Base-by-base conservation (phyloP, 92 coral and sea anemone genomes). In the Phenganax marumi region DNA sequence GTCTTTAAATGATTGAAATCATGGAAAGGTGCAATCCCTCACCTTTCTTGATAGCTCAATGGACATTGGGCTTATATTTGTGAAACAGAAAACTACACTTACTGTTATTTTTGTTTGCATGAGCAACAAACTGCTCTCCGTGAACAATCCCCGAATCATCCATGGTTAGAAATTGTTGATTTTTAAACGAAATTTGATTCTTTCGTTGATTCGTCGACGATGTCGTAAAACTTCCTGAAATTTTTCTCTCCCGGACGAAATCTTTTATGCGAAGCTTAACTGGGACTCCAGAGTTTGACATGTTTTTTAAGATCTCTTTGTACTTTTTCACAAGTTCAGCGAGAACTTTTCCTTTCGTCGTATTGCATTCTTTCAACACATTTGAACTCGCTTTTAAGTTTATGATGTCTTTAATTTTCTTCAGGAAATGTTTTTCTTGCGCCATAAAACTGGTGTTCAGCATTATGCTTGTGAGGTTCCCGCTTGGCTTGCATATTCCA, bases 291-390 rank as follows among this genome's bases (percentile, higher is more conserved):
- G 49, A 54, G 0, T 51, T 74, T 3, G 81, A 58, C 68, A 56
- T 54, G 25, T 24, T 33, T 22, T 22, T 56, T n/a, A 21, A 22
- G 0, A 74, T 52, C 0, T 74, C 17, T 18, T 57, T 19, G 81
- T 76, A 76, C 25, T 51, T 76, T 46, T 76, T 76, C 10, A 25
- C 12, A 24, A 76, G 23, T 24, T 56, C 68, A 0, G 68, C 81
- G 0, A 54, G 25, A 11, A 76, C 52, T 76, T 56, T 76, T 13
- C 4, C 81, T 21, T 16, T 56, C 12, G 81, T 76, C 14, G 68
- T 54, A 52, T 76, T 76, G 52, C 81, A 76, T 8, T 76, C 52
- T 24, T 76, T 76, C 43, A 76, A 8, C 4, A 56, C 68, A n/a
- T 76, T 10, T 3, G 81, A 50, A 54, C 68, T 23, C 11, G 8